Base-by-base conservation (phyloP, 2,113 vertebrate species). In the Hippocampus comes region DNA sequence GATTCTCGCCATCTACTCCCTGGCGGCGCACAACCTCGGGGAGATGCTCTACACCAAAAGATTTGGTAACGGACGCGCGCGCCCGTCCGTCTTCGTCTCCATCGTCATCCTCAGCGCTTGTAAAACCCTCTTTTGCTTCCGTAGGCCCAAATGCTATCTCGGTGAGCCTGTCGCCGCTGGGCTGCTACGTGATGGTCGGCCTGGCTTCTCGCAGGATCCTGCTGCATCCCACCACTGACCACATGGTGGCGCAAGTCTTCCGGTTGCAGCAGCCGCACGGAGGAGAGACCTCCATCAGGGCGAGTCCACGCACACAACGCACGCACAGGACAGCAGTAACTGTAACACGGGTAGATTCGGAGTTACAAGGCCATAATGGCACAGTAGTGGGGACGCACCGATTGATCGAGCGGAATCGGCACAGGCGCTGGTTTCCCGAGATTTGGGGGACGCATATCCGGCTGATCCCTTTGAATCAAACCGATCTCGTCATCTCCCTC, bases 231-330 rank as follows among this genome's bases (percentile, higher is more conserved):
- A 95, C 96, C 89, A 98, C 96, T 5, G 97, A 99, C 91, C 97
- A 99, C 93, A 99, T 99, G 96, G 97, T 99, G 83, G 97, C 97
- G 67, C 97, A 99, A 88, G 97, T 99, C 89, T 99, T 99, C 94
- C 95, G 97, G 60, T 93, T 99, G 79, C 97, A 99, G 74, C 97
- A 99, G 80, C 96, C 97, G 0, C 97, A 99, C 0, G 97, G 96
- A 66, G 97, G 97, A 64, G 97, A 99, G 89, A 97, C 96, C 2
- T 99, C 97, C 76, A 98, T 99, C 93, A 94, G 96, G 91, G 97
- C 98, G 79, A 95, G 95, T 14, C 34, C 30, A 6, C 5, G 30
- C 30, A 5, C 30, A 30, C 30, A 2, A 30, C 30, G 30, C 30
- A 38, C 18, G 3, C 30, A 30, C 0, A 1, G 66, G 9, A 12